Evolutionary conservation across 1,140 invertebrate genomes (phyloP), one percentile per base, ranked within the genome.

Genomic region (Lordiphosa clarofinis): DNA sequence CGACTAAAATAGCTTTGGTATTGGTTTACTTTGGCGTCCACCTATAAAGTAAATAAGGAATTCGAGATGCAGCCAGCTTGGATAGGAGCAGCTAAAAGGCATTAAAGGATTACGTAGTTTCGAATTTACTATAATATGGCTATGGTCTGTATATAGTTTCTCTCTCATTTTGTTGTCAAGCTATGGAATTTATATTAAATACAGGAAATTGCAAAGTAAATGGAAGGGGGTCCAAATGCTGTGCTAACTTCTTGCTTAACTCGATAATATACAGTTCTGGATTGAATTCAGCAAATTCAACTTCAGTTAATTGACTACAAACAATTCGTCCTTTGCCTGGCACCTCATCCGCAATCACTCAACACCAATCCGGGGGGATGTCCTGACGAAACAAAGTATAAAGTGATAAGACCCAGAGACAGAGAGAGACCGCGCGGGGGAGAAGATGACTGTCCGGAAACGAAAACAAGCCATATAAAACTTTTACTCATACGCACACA

Each of bases 11-110:
- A 75, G 62, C 76, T 75, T 68, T 38, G 67, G 61, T 72, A 81
- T 82, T 75, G 67, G 57, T 75, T 63, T 57, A 64, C 66, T 68
- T 63, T 62, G 58, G 24, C 70, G 60, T 62, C 43, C 66, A 59
- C 59, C 74, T 58, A 82, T 82, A 75, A 82, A 81, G 76, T 81
- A 81, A 81, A 74, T 81, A 81, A 81, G 76, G 76, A 81, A 82
- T 81, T 81, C 56, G 75, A 81, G 75, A 70, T 79, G 74, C 60
- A 62, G 44, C 15, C 39, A 7, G 47, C 64, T 46, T 31, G 31
- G 47, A 47, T 43, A 48, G 38, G 36, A 54, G 43, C 37, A 47
- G 56, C 76, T 82, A 82, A 82, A 75, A 60, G 65, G 76, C 67
- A 81, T 81, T 81, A 75, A 81, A 82, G 76, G 76, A 81, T 81